A percentile compares a stretch with the other conserved stretches of the same genome.
Conservation (phyloP, 1,140 invertebrate species). For the Cryptotermes secundus region DNA sequence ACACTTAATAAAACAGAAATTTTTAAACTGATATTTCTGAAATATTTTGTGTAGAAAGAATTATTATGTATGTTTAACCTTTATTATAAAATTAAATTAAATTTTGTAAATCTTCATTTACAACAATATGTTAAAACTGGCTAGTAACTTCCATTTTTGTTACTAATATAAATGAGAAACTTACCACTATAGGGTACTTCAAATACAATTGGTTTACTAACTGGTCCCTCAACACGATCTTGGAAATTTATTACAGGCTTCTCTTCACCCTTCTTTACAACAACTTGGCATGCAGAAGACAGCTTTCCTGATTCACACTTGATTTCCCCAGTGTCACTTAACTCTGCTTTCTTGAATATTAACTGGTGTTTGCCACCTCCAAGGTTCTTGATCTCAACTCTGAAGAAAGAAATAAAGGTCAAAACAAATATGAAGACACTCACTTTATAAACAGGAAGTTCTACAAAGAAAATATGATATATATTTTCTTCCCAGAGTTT, state of each 20-base stretch:
- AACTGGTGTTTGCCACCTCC: conserved; percentile 90
- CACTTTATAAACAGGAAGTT: neutral
- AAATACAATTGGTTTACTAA: conserved; percentile 74
- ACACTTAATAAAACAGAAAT: too few relatives aligned
- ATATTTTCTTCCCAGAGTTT: neutral
- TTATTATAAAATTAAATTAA: too few relatives aligned
- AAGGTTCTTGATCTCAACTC: conserved; percentile 85
- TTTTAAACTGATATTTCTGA: too few relatives aligned
- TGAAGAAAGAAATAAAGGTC: conserved; percentile 43
- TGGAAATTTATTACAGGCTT: conserved; percentile 78
- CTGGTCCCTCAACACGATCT: conserved; percentile 77
- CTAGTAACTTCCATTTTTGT: too few relatives aligned
- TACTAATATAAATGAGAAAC: conserved; percentile 30
- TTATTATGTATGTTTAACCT: too few relatives aligned
- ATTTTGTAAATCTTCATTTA: too few relatives aligned
- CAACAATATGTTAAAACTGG: too few relatives aligned
- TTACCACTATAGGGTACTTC: conserved; percentile 91
- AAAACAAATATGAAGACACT: neutral
- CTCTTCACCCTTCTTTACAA: conserved; percentile 81
- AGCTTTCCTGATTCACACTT: conserved; percentile 80
- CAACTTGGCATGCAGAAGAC: conserved; percentile 74
- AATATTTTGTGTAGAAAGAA: too few relatives aligned
- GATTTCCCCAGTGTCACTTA: conserved; percentile 83
- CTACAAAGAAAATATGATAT: neutral
- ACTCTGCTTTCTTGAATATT: conserved; percentile 78